Evolutionary conservation across 2,797 vertebrate genomes (phyloP).

Genomic region (Artibeus jamaicensis): DNA sequence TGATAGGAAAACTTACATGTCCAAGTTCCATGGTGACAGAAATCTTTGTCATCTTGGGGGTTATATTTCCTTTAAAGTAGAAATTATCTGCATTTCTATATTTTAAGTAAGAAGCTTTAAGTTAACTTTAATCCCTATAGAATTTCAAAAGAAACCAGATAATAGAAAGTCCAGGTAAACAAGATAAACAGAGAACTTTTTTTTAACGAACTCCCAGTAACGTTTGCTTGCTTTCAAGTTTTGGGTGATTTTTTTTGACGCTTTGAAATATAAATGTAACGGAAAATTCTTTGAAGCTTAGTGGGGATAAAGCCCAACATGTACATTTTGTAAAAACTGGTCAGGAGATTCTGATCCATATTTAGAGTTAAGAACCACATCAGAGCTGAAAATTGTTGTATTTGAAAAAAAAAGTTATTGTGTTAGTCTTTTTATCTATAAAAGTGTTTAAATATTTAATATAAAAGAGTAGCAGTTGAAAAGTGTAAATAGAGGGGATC

Average conservation of each 20-base stretch:
- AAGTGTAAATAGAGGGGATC: not conserved
- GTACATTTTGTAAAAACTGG: not conserved
- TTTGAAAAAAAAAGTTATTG: not conserved
- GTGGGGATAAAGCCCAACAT: not conserved
- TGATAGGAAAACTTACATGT: not conserved
- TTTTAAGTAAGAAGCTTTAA: not conserved
- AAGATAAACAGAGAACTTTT: not conserved
- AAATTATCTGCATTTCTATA: not conserved
- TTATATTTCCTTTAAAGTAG: not conserved
- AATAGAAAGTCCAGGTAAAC: not conserved
- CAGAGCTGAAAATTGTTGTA: not conserved
- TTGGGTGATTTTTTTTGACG: not conserved
- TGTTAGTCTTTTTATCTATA: not conserved
- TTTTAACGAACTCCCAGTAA: not conserved
- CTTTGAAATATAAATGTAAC: not conserved
- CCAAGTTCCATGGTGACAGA: not conserved
- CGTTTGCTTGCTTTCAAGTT: not conserved
- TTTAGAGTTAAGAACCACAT: not conserved
- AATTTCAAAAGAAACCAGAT: not conserved
- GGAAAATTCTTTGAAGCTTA: not conserved
- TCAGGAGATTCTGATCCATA: not conserved
- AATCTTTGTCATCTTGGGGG: not conserved
- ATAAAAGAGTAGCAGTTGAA: not conserved
- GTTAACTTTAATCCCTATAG: not conserved
- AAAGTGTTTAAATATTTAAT: not conserved